Base-by-base conservation (phyloP, 2,888 invertebrate genomes). In the Drymonia ruficornis region DNA sequence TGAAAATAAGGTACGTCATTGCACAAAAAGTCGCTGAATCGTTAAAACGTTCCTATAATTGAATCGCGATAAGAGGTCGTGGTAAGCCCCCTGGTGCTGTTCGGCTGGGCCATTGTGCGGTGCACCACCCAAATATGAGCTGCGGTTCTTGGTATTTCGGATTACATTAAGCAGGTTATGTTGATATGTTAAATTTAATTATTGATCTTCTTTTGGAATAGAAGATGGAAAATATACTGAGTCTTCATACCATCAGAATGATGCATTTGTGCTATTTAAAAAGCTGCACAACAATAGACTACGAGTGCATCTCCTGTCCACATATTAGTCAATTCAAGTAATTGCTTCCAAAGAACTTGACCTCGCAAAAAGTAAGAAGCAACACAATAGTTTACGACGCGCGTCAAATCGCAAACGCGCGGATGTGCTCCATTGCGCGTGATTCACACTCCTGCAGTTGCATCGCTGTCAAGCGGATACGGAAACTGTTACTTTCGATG, bases 401-500 rank as follows among this genome's bases (percentile, higher is more conserved):
- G 8, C 40, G 16, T 40, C 40, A 16, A 16, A 40, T 16, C 8
- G 40, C 40, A 23, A 16, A 19, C 43, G 43, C 43, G 43, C 43
- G 43, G 43, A 43, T 43, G 45, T 28, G 13, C n/a, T 34, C 16
- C 16, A 31, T 34, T 34, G 31, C 16, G 47, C 47, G 34, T 47
- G 47, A 47, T 34, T 47, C 47, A 47, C 47, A 47, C 31, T 47
- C 34, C 29, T 29, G 47, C 47, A 7, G 18, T 13, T 36, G 42
- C 42, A 42, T 19, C 19, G 9, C 42, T 19, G 19, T 16, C 46
- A 29, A 47, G 16, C 47, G 47, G 47, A 47, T 47, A 31, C 34
- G 47, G 47, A 47, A 31, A 34, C 47, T 16, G 47, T 47, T 16
- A 34, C 47, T 47, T 47, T 47, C 47, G 18, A 18, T 47, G 34